A percentile compares a stretch with the other conserved stretches of the same genome.
phyloP scores from a whole-genome alignment of 2,113 vertebrate genomes.

The Pomatorhinus ruficollis region DNA sequence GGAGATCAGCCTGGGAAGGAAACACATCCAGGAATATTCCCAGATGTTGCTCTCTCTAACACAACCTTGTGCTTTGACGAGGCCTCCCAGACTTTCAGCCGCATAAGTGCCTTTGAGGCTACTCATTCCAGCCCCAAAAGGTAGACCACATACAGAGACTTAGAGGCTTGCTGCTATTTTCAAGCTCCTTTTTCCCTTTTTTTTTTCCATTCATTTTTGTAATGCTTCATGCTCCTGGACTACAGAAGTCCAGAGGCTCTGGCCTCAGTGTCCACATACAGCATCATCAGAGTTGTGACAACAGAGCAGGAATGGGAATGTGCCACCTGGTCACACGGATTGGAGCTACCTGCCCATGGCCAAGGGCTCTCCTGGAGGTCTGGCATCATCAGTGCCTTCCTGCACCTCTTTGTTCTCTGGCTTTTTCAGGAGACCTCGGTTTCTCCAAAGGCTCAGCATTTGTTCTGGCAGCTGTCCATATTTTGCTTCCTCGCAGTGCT shows the following conservation, averaged over 20 bases:
- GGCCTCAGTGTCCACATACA: background rate
- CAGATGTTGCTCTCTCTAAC: background rate
- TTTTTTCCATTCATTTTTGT: background rate
- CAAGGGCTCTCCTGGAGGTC: background rate
- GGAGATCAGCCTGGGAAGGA: background rate
- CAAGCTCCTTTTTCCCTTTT: background rate
- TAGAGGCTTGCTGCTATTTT: background rate
- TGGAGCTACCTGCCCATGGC: background rate
- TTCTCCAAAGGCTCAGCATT: constrained; percentile 39
- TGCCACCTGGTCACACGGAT: accelerated
- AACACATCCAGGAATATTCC: background rate
- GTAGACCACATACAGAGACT: background rate
- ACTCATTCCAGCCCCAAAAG: background rate
- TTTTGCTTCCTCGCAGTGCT: background rate
- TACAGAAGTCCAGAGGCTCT: background rate
- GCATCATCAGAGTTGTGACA: background rate
- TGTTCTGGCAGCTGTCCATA: constrained; percentile 46
- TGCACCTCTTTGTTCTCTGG: background rate
- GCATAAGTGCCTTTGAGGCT: background rate
- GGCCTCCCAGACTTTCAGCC: background rate
- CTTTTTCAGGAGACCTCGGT: background rate
- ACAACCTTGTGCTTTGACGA: background rate
- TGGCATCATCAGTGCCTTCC: background rate
- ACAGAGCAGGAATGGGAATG: background rate
- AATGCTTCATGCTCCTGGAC: background rate